Base-by-base conservation (phyloP, 2,797 vertebrate genomes). In the Chaetodon trifasciatus region DNA sequence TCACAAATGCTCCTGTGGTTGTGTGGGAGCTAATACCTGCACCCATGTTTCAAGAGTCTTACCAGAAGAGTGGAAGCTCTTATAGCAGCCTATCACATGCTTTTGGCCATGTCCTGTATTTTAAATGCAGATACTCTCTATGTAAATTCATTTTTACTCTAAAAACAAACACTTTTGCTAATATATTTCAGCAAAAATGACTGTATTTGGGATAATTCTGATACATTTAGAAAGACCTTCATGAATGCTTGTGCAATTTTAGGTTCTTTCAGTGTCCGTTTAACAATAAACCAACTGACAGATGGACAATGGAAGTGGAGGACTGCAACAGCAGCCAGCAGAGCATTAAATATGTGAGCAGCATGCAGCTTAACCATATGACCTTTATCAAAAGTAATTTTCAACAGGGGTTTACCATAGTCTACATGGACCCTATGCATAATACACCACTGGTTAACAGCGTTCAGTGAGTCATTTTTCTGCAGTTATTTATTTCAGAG, bases 321-420 rank as follows among this genome's bases (percentile, higher is more conserved):
- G 8, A 55, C 52, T 52, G 47, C 63, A 74, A 53, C 73, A 78
- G 74, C 62, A 49, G 58, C 81, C 69, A 55, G 46, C 71, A 78
- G 78, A 70, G 81, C 83, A 91, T 91, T 79, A 79, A 88, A 89
- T 88, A 76, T 90, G 71, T 79, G 71, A 57, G 55, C 47, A 23
- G 74, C 85, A 85, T 91, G 79, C 78, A 82, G 78, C 78, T 94
- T 91, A 91, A 93, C 91, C 78, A 47, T 47, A 74, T 89, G 91
- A 93, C 93, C 92, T 94, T 94, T 90, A 83, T 92, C 90, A 88
- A 82, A 91, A 89, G 84, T 88, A 83, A 91, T 93, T 92, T 94
- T 70, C 80, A 85, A 73, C 79, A 68, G 50, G 79, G 77, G 72
- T 88, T 91, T 86, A 91, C 90, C 85, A 76, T 39, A 50, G 69